Conservation (phyloP, 2,888 invertebrate species). For the Ceraclea dissimilis region DNA sequence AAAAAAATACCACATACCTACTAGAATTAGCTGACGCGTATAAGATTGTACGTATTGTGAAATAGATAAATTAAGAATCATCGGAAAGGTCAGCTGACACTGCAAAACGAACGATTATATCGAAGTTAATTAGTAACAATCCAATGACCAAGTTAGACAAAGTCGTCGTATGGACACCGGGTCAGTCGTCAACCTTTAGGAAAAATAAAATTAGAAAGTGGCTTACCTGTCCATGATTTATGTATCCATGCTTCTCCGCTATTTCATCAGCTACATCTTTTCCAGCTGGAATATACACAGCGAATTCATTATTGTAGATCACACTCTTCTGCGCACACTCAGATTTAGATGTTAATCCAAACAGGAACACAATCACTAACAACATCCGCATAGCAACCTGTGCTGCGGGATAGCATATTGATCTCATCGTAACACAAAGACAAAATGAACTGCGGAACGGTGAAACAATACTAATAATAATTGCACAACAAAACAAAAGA, state of each 20-base stretch:
- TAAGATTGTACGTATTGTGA: too few species aligned
- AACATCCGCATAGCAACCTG: constrained; percentile 9
- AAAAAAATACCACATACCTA: too few species aligned
- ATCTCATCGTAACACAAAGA: constrained; percentile 11
- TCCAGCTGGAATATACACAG: constrained; percentile 74
- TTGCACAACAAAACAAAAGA: background rate
- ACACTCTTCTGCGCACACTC: constrained; percentile 27
- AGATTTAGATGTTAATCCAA: background rate
- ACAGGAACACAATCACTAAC: background rate
- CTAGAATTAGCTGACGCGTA: too few species aligned
- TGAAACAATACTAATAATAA: constrained; percentile 1
- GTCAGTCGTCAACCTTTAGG: background rate
- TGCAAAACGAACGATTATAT: too few species aligned
- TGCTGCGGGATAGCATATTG: constrained; percentile 6
- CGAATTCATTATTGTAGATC: constrained; percentile 76
- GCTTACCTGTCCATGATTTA: constrained; percentile 79
- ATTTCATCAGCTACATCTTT: constrained; percentile 64
- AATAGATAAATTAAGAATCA: too few species aligned
- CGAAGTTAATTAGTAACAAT: too few species aligned
- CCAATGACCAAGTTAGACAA: too few species aligned
- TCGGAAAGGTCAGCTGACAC: too few species aligned
- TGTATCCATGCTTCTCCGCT: constrained; percentile 78
- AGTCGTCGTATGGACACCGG: too few species aligned
- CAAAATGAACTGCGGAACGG: background rate
- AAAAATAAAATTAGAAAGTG: background rate